A percentile compares a stretch with the other conserved stretches of the same genome.
Conservation (phyloP, 2,888 invertebrate species). For the Nemurella pictetii region DNA sequence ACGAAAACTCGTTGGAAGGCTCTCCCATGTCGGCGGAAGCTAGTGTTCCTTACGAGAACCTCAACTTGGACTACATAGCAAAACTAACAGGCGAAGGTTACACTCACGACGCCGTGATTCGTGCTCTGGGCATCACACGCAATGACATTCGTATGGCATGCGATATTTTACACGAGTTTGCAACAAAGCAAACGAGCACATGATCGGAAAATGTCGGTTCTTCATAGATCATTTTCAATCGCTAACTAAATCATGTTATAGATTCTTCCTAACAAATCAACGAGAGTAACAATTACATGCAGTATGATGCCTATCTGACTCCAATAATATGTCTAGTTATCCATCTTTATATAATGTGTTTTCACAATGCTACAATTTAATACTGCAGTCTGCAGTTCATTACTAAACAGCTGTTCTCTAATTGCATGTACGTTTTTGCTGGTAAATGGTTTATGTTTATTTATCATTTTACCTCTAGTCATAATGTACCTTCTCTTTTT, state of each 20-base stretch:
- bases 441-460: neutral
- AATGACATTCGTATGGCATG: slow-evolving; percentile 96
- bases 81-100: slow-evolving; percentile 88
- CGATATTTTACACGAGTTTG: slow-evolving; percentile 90
- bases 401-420: neutral
- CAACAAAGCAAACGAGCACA: slow-evolving; percentile 58
- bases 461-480: slow-evolving; percentile 32
- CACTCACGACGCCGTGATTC: slow-evolving; percentile 85
- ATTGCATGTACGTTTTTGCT: neutral
- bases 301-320: neutral
- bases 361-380: neutral
- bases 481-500: slow-evolving; percentile 32
- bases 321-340: neutral
- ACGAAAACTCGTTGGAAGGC: neutral
- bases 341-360: neutral
- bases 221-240: neutral
- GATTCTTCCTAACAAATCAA: neutral
- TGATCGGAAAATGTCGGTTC: slow-evolving; percentile 30
- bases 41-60: slow-evolving; percentile 74
- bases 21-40: slow-evolving; percentile 20
- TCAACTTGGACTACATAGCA: slow-evolving; percentile 88
- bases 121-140: slow-evolving; percentile 88
- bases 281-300: neutral
- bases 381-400: neutral
- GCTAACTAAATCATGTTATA: neutral